Conservation (phyloP, 2,888 invertebrate genomes). For the Calliopum simillimum region DNA sequence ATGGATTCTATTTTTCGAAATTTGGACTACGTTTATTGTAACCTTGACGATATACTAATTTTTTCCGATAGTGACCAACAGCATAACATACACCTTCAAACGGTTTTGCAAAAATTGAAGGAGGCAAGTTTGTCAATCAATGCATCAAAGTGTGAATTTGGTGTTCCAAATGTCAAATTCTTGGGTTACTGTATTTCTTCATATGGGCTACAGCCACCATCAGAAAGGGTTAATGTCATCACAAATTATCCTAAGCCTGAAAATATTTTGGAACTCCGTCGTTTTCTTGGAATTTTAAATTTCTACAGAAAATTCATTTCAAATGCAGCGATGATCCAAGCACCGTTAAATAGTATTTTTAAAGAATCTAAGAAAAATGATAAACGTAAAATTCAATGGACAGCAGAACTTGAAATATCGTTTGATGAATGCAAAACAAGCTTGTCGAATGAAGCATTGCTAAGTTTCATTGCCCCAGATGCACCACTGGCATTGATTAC, state of each 20-base stretch:
- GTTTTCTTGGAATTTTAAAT: constrained; percentile 48
- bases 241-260: constrained; percentile 30
- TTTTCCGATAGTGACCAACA: neutral
- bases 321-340: constrained; percentile 34
- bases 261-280: constrained; percentile 38
- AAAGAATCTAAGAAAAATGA: constrained; percentile 43
- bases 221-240: constrained; percentile 30
- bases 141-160: neutral
- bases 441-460: constrained; percentile 34
- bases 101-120: constrained; percentile 4
- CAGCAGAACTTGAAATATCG: constrained; percentile 24
- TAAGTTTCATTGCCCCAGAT: constrained; percentile 31
- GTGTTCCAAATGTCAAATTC: neutral
- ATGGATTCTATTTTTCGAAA: neutral
- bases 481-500: constrained; percentile 26
- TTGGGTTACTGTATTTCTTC: neutral
- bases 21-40: constrained; percentile 8
- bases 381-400: constrained; percentile 36
- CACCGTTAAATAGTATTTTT: constrained; percentile 31
- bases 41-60: constrained; percentile 3
- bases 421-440: constrained; percentile 40
- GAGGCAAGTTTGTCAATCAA: constrained; percentile 1
- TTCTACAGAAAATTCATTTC: constrained; percentile 45
- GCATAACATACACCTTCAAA: neutral
- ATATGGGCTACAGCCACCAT: constrained; percentile 39